Evolutionary conservation across 1,140 invertebrate species (phyloP).

Genomic region (Aphelinus certus): DNA sequence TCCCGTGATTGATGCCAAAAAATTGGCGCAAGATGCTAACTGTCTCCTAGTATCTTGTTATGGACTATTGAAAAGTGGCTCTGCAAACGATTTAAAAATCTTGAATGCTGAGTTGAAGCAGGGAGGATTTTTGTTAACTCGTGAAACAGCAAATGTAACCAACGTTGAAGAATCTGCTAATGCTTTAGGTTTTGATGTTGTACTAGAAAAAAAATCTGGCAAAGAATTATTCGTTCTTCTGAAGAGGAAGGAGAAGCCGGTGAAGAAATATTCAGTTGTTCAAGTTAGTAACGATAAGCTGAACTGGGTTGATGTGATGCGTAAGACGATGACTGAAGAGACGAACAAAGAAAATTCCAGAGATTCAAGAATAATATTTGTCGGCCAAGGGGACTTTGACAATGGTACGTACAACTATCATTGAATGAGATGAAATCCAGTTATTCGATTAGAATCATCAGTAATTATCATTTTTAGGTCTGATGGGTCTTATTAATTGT

Average conservation of each 20-base stretch:
- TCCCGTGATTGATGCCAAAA: constrained; percentile 69
- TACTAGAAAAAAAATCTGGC: constrained; percentile 53
- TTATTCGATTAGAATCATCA: neutral
- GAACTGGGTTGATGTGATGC: constrained; percentile 66
- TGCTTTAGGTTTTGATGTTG: constrained; percentile 47
- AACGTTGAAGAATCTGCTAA: constrained; percentile 46
- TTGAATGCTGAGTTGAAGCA: constrained; percentile 52
- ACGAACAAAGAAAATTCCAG: constrained; percentile 46
- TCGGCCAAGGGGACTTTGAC: constrained; percentile 70
- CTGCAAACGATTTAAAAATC: constrained; percentile 42
- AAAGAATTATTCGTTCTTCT: constrained; percentile 53
- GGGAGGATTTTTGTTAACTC: constrained; percentile 60
- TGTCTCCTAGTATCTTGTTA: constrained; percentile 66
- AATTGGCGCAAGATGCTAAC: constrained; percentile 66
- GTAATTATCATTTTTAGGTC: constrained; percentile 63
- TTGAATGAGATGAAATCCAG: neutral
- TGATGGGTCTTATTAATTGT: constrained; percentile 86
- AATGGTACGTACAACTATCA: constrained; percentile 68
- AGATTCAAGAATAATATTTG: constrained; percentile 64
- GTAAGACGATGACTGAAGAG: constrained; percentile 67
- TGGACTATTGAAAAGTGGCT: constrained; percentile 40
- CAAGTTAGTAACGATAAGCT: constrained; percentile 59
- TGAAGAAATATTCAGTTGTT: constrained; percentile 49
- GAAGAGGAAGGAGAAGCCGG: constrained; percentile 49
- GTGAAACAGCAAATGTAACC: constrained; percentile 50